Base-by-base conservation (phyloP, 2,888 invertebrate genomes). In the Lampropteryx suffumata region DNA sequence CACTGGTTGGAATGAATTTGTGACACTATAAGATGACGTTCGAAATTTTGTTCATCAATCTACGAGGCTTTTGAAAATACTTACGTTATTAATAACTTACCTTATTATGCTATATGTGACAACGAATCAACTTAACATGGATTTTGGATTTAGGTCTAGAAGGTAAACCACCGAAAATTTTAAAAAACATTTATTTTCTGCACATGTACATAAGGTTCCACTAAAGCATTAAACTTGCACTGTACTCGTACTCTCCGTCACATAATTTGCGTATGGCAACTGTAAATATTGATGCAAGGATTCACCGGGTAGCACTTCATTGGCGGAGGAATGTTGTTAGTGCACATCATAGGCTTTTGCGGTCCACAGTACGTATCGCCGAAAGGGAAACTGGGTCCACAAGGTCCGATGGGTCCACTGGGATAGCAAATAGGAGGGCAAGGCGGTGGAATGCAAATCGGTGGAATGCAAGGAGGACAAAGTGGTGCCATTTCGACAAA, bases 251-350 rank as follows among this genome's bases (percentile, higher is more conserved):
- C 3, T 21, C 11, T 42, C 46, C 37, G 87, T 46, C 34, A 89
- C 80, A 87, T 77, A 26, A 89, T 84, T 62, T 88, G 88, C n/a
- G 88, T 89, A 49, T 83, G 67, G 59, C 83, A 85, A 64, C 88
- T 89, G 73, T 87, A 89, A 59, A 89, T 86, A 55, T 89, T 87
- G 67, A 89, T 88, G 65, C 84, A 84, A 1, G 87, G 87, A 50
- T 81, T 81, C 30, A 82, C 69, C 17, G 74, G 71, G 48, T 73
- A 75, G 46, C 69, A 65, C 47, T 78, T 74, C 30, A 73, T 69
- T 3, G 61, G 48, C 6, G 75, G 73, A 1, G 77, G 76, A 3
- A 64, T 53, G 35, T 57, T 69, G 50, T 58, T 70, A n/a, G 71
- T 62, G 54, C 73, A 81, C 26, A 69, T 10, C 52, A 71, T 64